Conservation (phyloP, 2,113 vertebrate genomes). For the Sciurus niger region DNA sequence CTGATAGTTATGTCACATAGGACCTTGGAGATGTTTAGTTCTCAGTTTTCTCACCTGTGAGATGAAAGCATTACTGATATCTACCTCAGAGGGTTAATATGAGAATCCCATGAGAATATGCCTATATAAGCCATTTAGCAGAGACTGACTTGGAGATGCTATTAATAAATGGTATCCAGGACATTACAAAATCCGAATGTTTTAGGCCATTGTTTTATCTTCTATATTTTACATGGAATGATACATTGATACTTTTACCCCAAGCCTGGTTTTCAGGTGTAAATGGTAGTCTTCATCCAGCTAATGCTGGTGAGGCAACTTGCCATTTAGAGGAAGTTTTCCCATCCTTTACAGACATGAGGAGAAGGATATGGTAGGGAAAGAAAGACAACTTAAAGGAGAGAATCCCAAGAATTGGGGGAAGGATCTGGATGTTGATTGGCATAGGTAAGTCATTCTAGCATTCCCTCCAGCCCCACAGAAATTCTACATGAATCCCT, state of each 20-base stretch:
- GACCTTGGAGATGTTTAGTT: background rate
- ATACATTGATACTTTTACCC: background rate
- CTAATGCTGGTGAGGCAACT: background rate
- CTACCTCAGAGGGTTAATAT: background rate
- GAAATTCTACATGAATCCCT: background rate
- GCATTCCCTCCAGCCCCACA: background rate
- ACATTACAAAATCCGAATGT: background rate
- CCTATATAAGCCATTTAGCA: background rate
- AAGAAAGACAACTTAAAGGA: background rate
- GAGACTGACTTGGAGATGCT: background rate
- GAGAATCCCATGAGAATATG: background rate
- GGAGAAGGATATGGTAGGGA: background rate
- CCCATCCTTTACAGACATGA: background rate
- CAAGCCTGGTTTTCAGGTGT: background rate
- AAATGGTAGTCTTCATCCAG: background rate
- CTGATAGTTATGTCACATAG: background rate
- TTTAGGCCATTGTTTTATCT: background rate
- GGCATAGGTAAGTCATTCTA: background rate
- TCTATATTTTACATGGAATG: background rate
- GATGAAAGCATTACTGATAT: background rate
- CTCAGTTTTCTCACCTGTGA: background rate
- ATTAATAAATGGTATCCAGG: background rate
- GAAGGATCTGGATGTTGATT: background rate
- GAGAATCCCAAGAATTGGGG: background rate
- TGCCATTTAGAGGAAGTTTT: background rate